Base-by-base conservation (phyloP, 53 echinoderm and acorn worm species). In the Actinopyga echinites region DNA sequence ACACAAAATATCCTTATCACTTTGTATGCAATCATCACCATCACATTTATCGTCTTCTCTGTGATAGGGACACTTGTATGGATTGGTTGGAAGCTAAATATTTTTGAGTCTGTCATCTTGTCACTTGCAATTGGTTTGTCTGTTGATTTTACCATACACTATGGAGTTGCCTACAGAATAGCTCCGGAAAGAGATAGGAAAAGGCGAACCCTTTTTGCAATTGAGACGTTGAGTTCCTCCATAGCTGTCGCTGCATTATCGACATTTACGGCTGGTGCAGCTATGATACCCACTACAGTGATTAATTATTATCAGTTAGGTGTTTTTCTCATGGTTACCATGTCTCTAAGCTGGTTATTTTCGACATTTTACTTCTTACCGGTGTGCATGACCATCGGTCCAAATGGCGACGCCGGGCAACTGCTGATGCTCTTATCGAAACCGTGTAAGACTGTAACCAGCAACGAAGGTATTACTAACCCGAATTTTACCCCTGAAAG, bases 311-410 rank as follows among this genome's bases (percentile, higher is more conserved):
- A 33, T 21, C 95, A 95, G 49, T 56, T 95, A 1, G 95, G 92
- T 8, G 79, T 60, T 1, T 92, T 92, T 56, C 88, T 95, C 1
- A 87, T 89, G 87, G 45, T 92, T 15, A 84, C 90, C 61, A 95
- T 95, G 90, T 42, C 89, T 17, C 44, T 83, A 17, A 95, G 95
- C 45, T 92, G 92, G 95, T 65, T 85, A 29, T 92, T 77, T 43
- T 81, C 89, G 9, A 89, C 90, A 13, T 95, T 92, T 57, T 92
- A 89, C 85, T 95, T 95, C 53, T 78, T 92, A 38, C 87, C 95
- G 4, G 30, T 95, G 15, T 95, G 92, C 63, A 67, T 84, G 12
- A 78, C 83, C 10, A 44, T 92, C 15, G 95, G 95, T 33, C 95
- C 95, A 5, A 67, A 89, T 19, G 90, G 87, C 21, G 55, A 84